These are phyloP conservation scores for Drosophila hamatofila DNA, from an alignment of 2,888 invertebrate genomes.

Conservation along the genomic window DNA sequence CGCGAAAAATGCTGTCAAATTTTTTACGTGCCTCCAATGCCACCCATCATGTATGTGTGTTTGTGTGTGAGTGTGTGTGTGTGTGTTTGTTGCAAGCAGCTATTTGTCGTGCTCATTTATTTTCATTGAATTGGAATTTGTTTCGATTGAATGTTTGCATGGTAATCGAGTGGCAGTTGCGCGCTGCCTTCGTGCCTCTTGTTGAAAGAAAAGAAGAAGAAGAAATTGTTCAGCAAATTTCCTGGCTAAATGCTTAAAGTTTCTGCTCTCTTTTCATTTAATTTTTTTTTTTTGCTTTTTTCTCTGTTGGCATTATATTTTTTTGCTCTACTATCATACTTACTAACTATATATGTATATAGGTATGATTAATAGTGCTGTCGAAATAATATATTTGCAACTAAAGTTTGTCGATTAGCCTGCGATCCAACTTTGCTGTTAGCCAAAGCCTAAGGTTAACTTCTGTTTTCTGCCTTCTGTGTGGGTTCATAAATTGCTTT, in stretches of 20 bases:
- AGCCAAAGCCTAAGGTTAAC: constrained; percentile 37
- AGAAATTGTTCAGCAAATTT: constrained; percentile 46
- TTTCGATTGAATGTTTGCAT: constrained; percentile 80
- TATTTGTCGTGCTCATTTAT: constrained; percentile 80
- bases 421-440: constrained; percentile 28
- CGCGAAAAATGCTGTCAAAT: constrained; percentile 68
- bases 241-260: constrained; percentile 56
- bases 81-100: constrained; percentile 38
- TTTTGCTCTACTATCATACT: constrained; percentile 16
- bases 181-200: constrained; percentile 36
- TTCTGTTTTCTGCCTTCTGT: constrained; percentile 29
- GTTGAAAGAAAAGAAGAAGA: constrained; percentile 29
- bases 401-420: constrained; percentile 75
- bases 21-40: constrained; percentile 50
- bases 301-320: not conserved
- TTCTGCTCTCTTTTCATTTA: constrained; percentile 14
- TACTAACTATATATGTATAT: constrained; percentile 19
- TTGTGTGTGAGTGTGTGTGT: constrained; percentile 1
- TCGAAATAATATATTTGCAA: constrained; percentile 68
- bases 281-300: not conserved
- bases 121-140: constrained; percentile 78
- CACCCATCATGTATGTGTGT: too few species aligned
- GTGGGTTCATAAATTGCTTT: constrained; percentile 62
- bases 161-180: constrained; percentile 76
- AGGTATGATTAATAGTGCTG: constrained; percentile 65